Evolutionary conservation across 2,888 invertebrate genomes (phyloP).

Genomic region (Boloria euphrosyne): DNA sequence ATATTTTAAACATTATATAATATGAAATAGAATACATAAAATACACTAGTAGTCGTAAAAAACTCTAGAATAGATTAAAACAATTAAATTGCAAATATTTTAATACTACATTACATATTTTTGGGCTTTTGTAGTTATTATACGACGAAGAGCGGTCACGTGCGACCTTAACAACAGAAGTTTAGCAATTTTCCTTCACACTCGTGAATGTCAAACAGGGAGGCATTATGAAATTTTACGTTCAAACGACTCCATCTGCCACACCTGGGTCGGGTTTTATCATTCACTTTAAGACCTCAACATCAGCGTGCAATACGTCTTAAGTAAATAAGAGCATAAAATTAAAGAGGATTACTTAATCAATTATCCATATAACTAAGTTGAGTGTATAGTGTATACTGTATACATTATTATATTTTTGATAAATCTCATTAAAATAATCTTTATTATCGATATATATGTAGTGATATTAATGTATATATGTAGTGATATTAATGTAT

Average conservation of each 20-base stretch:
- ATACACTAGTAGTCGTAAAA: neutral
- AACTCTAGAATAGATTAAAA: neutral
- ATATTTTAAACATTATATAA: no score
- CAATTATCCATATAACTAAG: no score
- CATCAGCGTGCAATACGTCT: conserved; percentile 7
- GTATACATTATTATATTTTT: no score
- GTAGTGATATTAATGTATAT: no score
- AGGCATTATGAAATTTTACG: conserved; percentile 38
- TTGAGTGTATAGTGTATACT: no score
- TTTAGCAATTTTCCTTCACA: conserved; percentile 52
- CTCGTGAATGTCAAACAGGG: conserved; percentile 47
- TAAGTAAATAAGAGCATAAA: conserved; percentile 9
- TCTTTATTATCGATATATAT: no score
- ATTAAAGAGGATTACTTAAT: neutral
- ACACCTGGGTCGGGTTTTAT: conserved; percentile 22
- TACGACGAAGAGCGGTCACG: conserved; percentile 52
- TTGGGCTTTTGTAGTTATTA: conserved; percentile 9
- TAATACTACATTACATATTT: neutral
- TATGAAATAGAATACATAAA: no score
- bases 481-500: no score
- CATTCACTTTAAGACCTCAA: conserved; percentile 13
- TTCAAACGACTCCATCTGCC: conserved; percentile 35
- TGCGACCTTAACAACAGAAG: conserved; percentile 62
- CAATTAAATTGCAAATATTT: conserved; percentile 1
- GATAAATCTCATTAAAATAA: no score